These are phyloP conservation scores for Drosophila neoperkinsi DNA, from an alignment of 2,888 invertebrate genomes.

Conservation along the genomic window DNA sequence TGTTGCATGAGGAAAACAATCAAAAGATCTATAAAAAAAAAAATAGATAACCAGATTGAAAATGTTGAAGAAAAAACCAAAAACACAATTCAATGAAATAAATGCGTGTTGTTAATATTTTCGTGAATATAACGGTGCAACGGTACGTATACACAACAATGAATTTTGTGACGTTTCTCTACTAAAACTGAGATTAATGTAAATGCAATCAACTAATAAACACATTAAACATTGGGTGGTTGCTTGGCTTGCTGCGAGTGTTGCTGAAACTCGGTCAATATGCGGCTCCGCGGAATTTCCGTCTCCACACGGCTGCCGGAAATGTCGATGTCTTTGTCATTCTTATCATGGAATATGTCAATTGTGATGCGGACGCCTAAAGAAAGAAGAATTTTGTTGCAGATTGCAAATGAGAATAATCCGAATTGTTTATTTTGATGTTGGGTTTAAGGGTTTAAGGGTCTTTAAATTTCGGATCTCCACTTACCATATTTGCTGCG, in stretches of 20 bases:
- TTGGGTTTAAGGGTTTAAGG: too few relatives aligned
- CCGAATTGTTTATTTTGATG: neutral
- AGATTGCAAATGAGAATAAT: neutral
- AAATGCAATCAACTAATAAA: conserved; percentile 30
- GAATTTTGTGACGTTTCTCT: conserved; percentile 56
- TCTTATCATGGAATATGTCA: conserved; percentile 81
- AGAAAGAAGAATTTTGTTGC: neutral
- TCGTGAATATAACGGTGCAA: conserved; percentile 22
- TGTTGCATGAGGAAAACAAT: conserved; percentile 1
- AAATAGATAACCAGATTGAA: neutral
- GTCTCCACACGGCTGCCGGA: conserved; percentile 83
- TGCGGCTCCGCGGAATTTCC: conserved; percentile 83
- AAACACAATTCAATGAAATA: conserved; percentile 37
- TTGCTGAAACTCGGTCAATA: conserved; percentile 82
- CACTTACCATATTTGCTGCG: conserved; percentile 79
- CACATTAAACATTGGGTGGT: conserved; percentile 34
- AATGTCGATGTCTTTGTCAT: conserved; percentile 73
- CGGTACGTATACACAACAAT: conserved; percentile 44
- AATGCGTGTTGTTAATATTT: conserved; percentile 27
- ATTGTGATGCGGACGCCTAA: conserved; percentile 83
- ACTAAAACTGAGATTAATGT: neutral
- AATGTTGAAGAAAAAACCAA: neutral
- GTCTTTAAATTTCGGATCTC: neutral
- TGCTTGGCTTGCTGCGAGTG: conserved; percentile 33
- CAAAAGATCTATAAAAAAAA: conserved; percentile 3